Percentiles rank a stretch among this genome's conserved stretches.
These are phyloP conservation scores for Silurus aristotelis DNA, from an alignment of 2,797 vertebrate species.

Conservation along the genomic window DNA sequence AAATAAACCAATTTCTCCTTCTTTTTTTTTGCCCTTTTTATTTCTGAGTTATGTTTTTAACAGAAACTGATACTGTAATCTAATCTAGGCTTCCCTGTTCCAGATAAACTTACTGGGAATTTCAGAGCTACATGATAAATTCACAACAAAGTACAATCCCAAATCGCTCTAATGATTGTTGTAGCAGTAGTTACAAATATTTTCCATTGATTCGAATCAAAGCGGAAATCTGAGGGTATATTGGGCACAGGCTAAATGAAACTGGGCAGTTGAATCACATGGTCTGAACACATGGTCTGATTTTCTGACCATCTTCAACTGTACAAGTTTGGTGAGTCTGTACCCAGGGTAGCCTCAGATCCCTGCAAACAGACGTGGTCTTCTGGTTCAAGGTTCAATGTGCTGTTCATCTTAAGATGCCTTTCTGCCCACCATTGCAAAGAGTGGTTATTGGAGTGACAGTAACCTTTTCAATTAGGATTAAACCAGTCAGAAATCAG, in stretches of 20 bases:
- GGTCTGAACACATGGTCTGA: background rate
- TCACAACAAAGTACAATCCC: background rate
- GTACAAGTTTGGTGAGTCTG: background rate
- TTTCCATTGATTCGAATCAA: background rate
- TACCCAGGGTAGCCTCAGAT: background rate
- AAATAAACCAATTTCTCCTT: background rate
- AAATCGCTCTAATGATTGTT: background rate
- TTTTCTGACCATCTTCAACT: background rate
- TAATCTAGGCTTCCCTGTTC: background rate
- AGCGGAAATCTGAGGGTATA: background rate
- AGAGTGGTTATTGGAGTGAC: background rate
- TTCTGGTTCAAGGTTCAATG: background rate
- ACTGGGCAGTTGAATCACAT: background rate
- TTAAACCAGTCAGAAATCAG: background rate
- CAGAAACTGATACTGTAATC: background rate
- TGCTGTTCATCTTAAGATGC: background rate
- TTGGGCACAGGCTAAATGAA: background rate
- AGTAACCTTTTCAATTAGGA: background rate
- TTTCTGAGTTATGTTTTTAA: background rate
- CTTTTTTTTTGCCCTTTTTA: background rate
- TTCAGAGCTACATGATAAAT: background rate
- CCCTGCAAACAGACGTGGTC: background rate
- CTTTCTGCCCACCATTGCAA: background rate
- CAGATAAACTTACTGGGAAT: background rate
- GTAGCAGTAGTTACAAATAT: background rate